Evolutionary conservation across 1,140 invertebrate species (phyloP).

Genomic region (Phortica variegata): DNA sequence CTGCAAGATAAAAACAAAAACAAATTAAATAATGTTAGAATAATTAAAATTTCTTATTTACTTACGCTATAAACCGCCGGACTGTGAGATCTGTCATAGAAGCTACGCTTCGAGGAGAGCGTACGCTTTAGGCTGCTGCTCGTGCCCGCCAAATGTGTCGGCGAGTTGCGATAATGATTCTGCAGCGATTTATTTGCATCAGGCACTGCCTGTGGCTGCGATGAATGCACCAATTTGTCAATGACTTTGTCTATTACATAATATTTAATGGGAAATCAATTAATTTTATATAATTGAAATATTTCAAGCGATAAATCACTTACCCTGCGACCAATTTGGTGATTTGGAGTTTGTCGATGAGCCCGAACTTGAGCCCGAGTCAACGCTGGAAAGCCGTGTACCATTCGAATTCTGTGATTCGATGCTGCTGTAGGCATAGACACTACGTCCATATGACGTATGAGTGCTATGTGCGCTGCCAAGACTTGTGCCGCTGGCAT

Average conservation of each 20-base stretch:
- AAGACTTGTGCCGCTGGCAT: constrained; percentile 3
- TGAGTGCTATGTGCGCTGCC: not conserved
- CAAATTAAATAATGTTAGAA: not conserved
- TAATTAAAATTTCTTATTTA: constrained; percentile 5
- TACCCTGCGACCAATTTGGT: constrained; percentile 29
- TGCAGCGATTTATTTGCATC: constrained; percentile 44
- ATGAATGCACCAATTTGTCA: constrained; percentile 39
- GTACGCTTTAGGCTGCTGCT: constrained; percentile 47
- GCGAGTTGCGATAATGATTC: constrained; percentile 44
- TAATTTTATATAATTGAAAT: too few relatives aligned
- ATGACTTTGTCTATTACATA: constrained; percentile 6
- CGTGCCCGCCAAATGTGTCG: constrained; percentile 23
- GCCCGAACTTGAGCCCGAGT: constrained; percentile 27
- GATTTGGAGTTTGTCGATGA: constrained; percentile 47
- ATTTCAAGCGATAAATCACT: too few relatives aligned
- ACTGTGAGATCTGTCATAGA: constrained; percentile 51
- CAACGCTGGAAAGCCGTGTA: constrained; percentile 36
- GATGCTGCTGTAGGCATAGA: constrained; percentile 27
- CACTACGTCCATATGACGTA: constrained; percentile 7
- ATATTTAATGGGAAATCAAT: too few relatives aligned
- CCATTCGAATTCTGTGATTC: constrained; percentile 13
- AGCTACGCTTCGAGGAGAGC: constrained; percentile 47
- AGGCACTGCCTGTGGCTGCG: constrained; percentile 48
- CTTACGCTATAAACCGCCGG: constrained; percentile 51
- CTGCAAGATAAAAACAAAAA: constrained; percentile 21